These are phyloP conservation scores for Andrena camellia DNA, from an alignment of 2,888 invertebrate genomes.

Conservation along the genomic window DNA sequence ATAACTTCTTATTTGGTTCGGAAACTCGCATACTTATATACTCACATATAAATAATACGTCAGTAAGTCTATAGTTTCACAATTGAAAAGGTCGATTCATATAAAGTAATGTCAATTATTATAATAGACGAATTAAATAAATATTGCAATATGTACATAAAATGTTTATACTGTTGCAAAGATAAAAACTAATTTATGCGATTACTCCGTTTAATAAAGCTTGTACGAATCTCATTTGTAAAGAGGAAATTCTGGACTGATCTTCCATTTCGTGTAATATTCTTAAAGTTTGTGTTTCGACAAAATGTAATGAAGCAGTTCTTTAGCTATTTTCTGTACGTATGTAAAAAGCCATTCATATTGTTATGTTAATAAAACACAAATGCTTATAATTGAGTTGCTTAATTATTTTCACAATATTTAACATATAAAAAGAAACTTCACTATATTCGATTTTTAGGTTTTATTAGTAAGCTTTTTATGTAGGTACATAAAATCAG, in stretches of 20 bases:
- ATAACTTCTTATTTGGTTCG: slow-evolving; percentile 16
- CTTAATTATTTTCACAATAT: slow-evolving; percentile 15
- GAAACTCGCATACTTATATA: slow-evolving; percentile 21
- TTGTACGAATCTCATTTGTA: slow-evolving; percentile 59
- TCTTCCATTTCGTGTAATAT: slow-evolving; percentile 57
- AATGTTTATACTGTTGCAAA: slow-evolving; percentile 39
- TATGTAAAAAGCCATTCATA: slow-evolving; percentile 70
- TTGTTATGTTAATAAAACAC: slow-evolving; percentile 63
- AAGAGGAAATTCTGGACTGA: slow-evolving; percentile 54
- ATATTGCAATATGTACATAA: slow-evolving; percentile 12
- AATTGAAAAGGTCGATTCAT: slow-evolving; percentile 7
- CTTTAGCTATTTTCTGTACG: slow-evolving; percentile 78
- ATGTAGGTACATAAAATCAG: slow-evolving; percentile 71
- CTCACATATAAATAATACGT: slow-evolving; percentile 3
- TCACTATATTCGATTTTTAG: slow-evolving; percentile 41
- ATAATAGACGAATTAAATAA: slow-evolving; percentile 16
- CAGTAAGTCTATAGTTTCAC: slow-evolving; percentile 18
- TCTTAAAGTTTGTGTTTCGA: slow-evolving; percentile 70
- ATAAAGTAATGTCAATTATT: slow-evolving; percentile 12
- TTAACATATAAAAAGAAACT: not conserved
- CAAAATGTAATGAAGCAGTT: slow-evolving; percentile 71
- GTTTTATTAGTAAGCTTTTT: slow-evolving; percentile 74
- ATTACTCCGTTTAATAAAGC: slow-evolving; percentile 48
- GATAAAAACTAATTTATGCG: slow-evolving; percentile 48
- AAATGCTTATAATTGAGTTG: slow-evolving; percentile 46